These are phyloP conservation scores for Girardinichthys multiradiatus DNA, from an alignment of 2,113 vertebrate genomes.

Conservation along the genomic window DNA sequence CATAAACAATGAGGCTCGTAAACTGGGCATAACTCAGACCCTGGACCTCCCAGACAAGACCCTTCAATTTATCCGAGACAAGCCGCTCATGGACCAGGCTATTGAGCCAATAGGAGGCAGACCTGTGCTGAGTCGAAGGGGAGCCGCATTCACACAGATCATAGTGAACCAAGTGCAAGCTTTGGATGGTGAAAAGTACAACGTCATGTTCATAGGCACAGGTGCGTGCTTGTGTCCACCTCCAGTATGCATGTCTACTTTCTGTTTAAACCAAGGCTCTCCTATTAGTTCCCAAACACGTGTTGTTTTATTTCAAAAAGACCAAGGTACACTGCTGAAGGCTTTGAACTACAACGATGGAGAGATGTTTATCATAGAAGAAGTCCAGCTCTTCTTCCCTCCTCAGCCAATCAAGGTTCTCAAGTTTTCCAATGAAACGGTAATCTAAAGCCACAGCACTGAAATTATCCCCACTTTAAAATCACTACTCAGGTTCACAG, in stretches of 20 bases:
- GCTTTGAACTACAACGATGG: constrained; percentile 73
- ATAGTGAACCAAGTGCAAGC: constrained; percentile 72
- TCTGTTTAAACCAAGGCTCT: not conserved
- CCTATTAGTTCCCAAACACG: not conserved
- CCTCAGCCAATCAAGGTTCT: constrained; percentile 75
- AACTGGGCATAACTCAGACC: constrained; percentile 51
- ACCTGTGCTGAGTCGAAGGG: constrained; percentile 75
- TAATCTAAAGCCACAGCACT: constrained; percentile 43
- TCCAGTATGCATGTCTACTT: not conserved
- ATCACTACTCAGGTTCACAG: not conserved
- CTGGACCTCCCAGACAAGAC: constrained; percentile 80
- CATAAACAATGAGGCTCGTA: constrained; percentile 66
- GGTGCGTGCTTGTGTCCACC: constrained; percentile 58
- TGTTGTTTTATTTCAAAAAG: constrained; percentile 58
- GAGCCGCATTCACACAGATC: constrained; percentile 75
- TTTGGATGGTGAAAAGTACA: constrained; percentile 62
- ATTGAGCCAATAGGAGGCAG: constrained; percentile 63
- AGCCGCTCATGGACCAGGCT: constrained; percentile 78
- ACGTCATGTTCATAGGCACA: constrained; percentile 85
- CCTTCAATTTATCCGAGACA: constrained; percentile 80
- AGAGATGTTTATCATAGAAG: constrained; percentile 84
- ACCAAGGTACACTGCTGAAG: constrained; percentile 82
- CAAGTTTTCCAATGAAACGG: constrained; percentile 74
- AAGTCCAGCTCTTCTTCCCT: constrained; percentile 79
- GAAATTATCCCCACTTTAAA: not conserved